Base-by-base conservation (phyloP, 1,140 invertebrate genomes). In the Nasonia vitripennis region DNA sequence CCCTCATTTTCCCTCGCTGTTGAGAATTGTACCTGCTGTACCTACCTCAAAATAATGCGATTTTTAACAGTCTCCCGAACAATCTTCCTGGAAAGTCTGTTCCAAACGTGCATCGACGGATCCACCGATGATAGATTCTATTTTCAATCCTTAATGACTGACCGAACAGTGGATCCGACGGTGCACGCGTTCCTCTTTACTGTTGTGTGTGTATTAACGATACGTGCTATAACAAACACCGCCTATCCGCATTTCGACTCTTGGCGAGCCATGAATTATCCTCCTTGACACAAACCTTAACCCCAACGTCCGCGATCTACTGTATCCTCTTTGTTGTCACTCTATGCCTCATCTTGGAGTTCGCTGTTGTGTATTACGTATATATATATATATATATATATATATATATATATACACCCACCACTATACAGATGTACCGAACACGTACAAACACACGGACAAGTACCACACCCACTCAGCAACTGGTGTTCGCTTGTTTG, bases 401-500 rank as follows among this genome's bases (percentile, higher is more conserved):
- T 45, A 45, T 45, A n/a, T n/a, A 20, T n/a, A n/a, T 62, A 20
- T 62, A 62, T n/a, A 62, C 20, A 73, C 17, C 70, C 67, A 78
- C 70, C 34, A 87, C 68, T 84, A 78, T 68, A 55, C 71, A 78
- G 37, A 86, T 37, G 5, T 88, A 87, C 88, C 83, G 88, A 88
- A 62, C 89, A 90, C 90, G 88, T 83, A 88, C 87, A 87, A 78
- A 84, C 85, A 88, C 86, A 78, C 31, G 41, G 37, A 73, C 12
- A 62, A 41, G 81, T 73, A 41, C 11, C 73, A 79, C 27, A 78
- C 87, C 90, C 87, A 90, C 88, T 88, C 89, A 92, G 91, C 91
- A 93, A 92, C 91, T 92, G 92, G 89, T 93, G 91, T 93, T 92
- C 91, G 92, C 91, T 93, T 93, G 91, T 93, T 91, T 92, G 90